Base-by-base conservation (phyloP, 1,140 invertebrate genomes). In the Cyclina sinensis region DNA sequence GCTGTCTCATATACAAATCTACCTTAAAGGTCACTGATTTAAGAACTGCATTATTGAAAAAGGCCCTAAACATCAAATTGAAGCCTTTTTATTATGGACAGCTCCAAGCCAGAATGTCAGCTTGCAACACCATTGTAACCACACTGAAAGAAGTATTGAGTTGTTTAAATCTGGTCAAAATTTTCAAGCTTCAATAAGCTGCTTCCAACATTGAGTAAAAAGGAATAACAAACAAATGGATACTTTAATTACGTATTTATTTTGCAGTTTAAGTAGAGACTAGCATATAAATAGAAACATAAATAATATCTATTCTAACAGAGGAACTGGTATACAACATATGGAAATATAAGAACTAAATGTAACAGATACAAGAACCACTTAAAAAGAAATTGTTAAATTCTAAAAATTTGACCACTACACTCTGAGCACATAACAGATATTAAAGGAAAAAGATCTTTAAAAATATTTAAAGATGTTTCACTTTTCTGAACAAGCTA, bases 241-340 rank as follows among this genome's bases (percentile, higher is more conserved):
- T 43, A n/a, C n/a, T 48, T 43, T 46, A 46, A 21, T 46, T 74
- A 21, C 14, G 37, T 74, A n/a, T 74, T 78, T 78, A 78, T 78
- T 78, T 78, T 35, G 73, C 39, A 30, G 46, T 54, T 51, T 78
- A 51, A 57, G 48, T 54, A 54, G 24, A 78, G 74, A 78, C 74
- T 78, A 78, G 74, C 74, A 78, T 51, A 78, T 78, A 78, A 78
- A 78, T 78, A 78, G 43, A 30, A 78, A 30, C 35, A 78, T 54
- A 78, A 54, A 78, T 30, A 57, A 78, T 78, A 78, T 78, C 74
- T 78, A 54, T 37, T 35, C 74, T 54, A 78, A 78, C 74, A 78
- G 35, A 78, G 27, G 14, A 51, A 48, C 37, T 74, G 43, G 70
- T 21, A 74, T 24, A 70, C 37, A 32, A 14, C 35, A 70, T 37